phyloP scores from a whole-genome alignment of 2,113 vertebrate genomes.

The Hippopotamus amphibius region DNA sequence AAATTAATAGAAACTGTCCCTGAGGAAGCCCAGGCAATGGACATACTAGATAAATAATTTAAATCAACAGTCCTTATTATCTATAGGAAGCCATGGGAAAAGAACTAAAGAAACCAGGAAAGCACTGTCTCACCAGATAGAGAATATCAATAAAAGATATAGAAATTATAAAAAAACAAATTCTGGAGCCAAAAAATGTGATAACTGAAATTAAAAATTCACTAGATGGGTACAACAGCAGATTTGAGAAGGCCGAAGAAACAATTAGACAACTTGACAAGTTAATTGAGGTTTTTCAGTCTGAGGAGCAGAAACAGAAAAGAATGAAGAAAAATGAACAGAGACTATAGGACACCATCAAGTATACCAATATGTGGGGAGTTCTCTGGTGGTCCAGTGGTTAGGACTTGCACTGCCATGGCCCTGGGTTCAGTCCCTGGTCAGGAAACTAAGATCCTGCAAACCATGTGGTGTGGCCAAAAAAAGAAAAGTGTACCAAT shows the following conservation, averaged over 20 bases:
- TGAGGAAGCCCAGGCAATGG: background rate
- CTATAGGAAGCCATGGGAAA: background rate
- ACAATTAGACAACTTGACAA: background rate
- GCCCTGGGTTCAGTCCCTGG: background rate
- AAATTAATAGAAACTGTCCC: constrained; percentile 23
- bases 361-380: background rate
- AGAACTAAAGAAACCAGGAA: background rate
- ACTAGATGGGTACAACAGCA: background rate
- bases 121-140: background rate
- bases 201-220: constrained; percentile 45
- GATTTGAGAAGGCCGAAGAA: background rate
- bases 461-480: background rate
- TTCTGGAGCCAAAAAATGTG: background rate
- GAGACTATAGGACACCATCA: background rate
- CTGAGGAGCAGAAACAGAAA: constrained; percentile 29
- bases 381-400: background rate
- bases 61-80: background rate
- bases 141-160: constrained; percentile 12
- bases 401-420: background rate
- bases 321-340: constrained; percentile 24
- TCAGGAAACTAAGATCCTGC: background rate
- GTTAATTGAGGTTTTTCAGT: background rate
- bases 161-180: background rate
- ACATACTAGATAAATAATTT: constrained; percentile 26
- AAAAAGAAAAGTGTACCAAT: background rate